A percentile compares a stretch with the other conserved stretches of the same genome.
phyloP scores from a whole-genome alignment of 2,888 invertebrate species.

The Rhyacophila evoluta region DNA sequence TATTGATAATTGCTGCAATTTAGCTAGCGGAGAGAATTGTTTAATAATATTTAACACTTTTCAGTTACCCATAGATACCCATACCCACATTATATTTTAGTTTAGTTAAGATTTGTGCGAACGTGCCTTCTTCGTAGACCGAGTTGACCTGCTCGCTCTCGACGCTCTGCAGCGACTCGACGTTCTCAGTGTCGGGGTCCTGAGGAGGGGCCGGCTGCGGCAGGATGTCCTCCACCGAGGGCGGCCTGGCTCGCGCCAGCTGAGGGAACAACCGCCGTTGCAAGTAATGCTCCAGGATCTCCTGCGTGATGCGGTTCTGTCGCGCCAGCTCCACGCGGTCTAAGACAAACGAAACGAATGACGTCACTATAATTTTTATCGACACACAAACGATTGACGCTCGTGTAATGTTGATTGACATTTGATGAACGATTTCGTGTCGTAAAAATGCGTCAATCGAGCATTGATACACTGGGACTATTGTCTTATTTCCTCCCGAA shows the following conservation, averaged over 20 bases:
- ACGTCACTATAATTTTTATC: conserved; percentile 30
- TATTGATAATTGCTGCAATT: no score
- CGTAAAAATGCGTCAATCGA: no score
- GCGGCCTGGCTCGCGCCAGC: conserved; percentile 64
- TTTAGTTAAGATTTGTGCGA: no score
- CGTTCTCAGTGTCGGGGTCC: conserved; percentile 59
- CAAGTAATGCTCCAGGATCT: conserved; percentile 80
- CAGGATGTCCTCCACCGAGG: conserved; percentile 76
- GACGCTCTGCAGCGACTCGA: conserved; percentile 75
- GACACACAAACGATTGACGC: not conserved
- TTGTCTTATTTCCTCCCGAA: not conserved
- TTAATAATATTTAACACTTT: no score
- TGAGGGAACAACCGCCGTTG: conserved; percentile 77
- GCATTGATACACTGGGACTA: not conserved
- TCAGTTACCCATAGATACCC: no score
- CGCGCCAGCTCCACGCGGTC: conserved; percentile 73
- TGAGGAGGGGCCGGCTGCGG: conserved; percentile 64
- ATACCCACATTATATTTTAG: no score
- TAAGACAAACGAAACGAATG: conserved; percentile 26
- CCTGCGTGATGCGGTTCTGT: conserved; percentile 82
- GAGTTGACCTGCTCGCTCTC: conserved; percentile 79
- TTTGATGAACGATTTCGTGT: no score
- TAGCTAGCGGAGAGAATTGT: no score
- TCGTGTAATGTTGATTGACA: not conserved
- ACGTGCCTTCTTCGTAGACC: conserved; percentile 70